Base-by-base conservation (phyloP, 2,113 vertebrate species). In the Notothenia coriiceps region DNA sequence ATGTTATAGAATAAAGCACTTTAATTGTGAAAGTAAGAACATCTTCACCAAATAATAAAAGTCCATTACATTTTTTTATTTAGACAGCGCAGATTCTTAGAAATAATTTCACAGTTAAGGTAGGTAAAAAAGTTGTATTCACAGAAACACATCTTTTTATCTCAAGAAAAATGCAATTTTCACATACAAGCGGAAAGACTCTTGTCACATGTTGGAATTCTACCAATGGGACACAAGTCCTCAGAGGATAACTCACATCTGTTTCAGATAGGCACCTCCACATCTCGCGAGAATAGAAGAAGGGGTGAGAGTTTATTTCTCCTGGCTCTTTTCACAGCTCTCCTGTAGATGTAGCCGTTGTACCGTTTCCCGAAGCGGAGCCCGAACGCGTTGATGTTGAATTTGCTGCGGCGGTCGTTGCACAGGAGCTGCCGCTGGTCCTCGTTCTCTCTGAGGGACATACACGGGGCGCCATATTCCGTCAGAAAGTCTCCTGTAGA, bases 301-400 rank as follows among this genome's bases (percentile, higher is more conserved):
- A 86, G 60, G 0, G 81, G 86, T 1, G 93, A 59, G 6, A 90
- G 61, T 44, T 75, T 76, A 2, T 75, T 72, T 11, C 64, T 88
- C 25, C 52, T 74, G 13, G 85, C 71, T 43, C 68, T 81, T 33
- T 74, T 62, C 0, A 74, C 40, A 7, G 83, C 68, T 6, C 79
- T 81, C 4, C 65, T 67, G 29, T 71, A 73, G 3, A 71, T 52
- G 73, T 44, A 70, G 35, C 33, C 47, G 15, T 68, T 65, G 13
- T 85, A 85, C 33, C 94, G 88, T 73, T 96, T 96, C 40, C 94
- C 94, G 13, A 96, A 96, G 65, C 95, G 93, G 15, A 95, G 90
- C 70, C 94, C 93, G 10, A 95, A 95, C 1, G 95, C 89, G 80
- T 96, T 96, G 90, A 92, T 92, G 89, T 95, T 96, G 88, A 96